Conservation (phyloP, 2,888 invertebrate genomes). For the Apeira syringaria region DNA sequence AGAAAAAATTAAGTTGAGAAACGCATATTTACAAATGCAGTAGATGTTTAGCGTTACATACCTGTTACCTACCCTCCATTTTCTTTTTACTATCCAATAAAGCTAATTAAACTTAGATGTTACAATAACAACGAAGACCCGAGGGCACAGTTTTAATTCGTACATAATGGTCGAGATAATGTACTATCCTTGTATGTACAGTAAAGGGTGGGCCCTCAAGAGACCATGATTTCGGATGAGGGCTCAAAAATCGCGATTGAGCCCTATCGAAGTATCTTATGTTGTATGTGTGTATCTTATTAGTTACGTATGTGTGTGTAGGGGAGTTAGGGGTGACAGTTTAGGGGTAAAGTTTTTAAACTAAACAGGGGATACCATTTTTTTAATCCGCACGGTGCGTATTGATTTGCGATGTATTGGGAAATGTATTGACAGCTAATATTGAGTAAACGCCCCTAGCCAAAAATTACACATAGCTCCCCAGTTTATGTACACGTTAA, state of each 20-base stretch:
- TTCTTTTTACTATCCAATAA: slow-evolving; percentile 1
- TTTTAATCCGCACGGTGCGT: slow-evolving; percentile 29
- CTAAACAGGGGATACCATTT: too few relatives aligned
- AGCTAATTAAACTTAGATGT: slow-evolving; percentile 25
- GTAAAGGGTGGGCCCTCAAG: slow-evolving; percentile 62
- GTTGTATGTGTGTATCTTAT: slow-evolving; percentile 17
- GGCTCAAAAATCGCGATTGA: slow-evolving; percentile 62
- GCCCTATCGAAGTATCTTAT: slow-evolving; percentile 29
- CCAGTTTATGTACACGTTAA: neutral
- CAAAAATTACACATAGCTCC: neutral
- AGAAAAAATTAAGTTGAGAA: too few relatives aligned
- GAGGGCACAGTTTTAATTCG: slow-evolving; percentile 55
- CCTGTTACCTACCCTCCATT: neutral
- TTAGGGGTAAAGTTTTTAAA: slow-evolving; percentile 36
- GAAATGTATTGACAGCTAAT: slow-evolving; percentile 12
- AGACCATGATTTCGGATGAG: slow-evolving; percentile 65
- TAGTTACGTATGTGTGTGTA: slow-evolving; percentile 17
- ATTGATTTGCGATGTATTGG: slow-evolving; percentile 31
- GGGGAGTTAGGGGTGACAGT: slow-evolving; percentile 36
- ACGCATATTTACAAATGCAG: too few relatives aligned
- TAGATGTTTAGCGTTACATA: too few relatives aligned
- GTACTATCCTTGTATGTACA: slow-evolving; percentile 53
- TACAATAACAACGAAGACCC: slow-evolving; percentile 32
- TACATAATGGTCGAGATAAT: slow-evolving; percentile 65
- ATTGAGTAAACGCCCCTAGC: slow-evolving; percentile 6